Evolutionary conservation across 2,797 vertebrate genomes (phyloP).

Genomic region (Crenuchus spilurus): DNA sequence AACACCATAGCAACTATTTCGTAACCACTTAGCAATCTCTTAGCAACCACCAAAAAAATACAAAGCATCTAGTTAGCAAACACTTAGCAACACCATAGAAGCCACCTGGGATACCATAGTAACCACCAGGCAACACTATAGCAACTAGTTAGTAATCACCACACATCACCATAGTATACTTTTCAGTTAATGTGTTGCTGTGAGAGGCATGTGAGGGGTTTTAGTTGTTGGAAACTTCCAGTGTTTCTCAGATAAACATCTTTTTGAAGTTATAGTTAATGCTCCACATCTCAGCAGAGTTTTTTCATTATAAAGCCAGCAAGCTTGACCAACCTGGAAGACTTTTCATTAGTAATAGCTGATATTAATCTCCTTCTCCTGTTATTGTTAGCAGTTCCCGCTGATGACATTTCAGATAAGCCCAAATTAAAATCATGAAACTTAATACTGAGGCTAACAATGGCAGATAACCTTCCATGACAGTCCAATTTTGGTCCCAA

Average conservation of each 20-base stretch:
- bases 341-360: constrained; percentile 32
- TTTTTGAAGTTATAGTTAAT: constrained; percentile 35
- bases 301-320: constrained; percentile 39
- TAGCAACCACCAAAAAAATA: no score
- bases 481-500: neutral
- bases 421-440: constrained; percentile 19
- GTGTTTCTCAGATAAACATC: constrained; percentile 19
- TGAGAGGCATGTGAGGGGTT: no score
- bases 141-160: no score
- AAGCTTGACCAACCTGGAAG: constrained; percentile 19
- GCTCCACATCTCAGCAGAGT: constrained; percentile 26
- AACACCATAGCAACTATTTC: no score
- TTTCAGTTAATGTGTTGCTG: no score
- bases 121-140: no score
- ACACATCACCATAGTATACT: no score
- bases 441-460: neutral
- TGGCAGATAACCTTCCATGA: neutral
- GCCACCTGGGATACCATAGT: no score
- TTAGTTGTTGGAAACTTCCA: constrained; percentile 13
- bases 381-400: constrained; percentile 32
- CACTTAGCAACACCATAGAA: no score
- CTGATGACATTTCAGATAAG: constrained; percentile 17
- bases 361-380: constrained; percentile 31
- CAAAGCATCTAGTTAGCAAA: no score
- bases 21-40: no score